Conservation (phyloP, 2,888 invertebrate genomes). For the Cecidostiba fungosa region DNA sequence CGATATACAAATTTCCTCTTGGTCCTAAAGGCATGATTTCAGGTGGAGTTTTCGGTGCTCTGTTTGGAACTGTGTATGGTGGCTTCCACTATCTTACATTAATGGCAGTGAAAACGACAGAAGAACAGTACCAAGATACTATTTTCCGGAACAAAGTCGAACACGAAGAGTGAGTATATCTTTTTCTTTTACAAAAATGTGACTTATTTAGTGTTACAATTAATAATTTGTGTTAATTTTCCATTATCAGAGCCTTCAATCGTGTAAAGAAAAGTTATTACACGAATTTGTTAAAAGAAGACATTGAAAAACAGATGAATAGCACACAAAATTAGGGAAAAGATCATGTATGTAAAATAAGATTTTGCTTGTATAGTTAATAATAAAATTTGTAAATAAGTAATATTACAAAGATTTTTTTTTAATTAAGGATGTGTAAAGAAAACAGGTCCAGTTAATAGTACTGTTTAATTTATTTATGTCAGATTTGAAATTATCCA, state of each 20-base stretch:
- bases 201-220: neutral
- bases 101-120: conserved; percentile 83
- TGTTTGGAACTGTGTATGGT: conserved; percentile 85
- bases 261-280: neutral
- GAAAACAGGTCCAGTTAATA: neutral
- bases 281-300: neutral
- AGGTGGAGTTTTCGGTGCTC: conserved; percentile 85
- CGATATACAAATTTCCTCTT: conserved; percentile 85
- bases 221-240: neutral
- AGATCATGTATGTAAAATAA: neutral
- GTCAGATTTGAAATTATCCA: conserved; percentile 30
- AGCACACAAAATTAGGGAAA: neutral
- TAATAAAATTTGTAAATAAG: conserved; percentile 32
- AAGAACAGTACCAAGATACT: conserved; percentile 85
- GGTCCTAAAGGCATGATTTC: conserved; percentile 86
- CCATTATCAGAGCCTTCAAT: neutral
- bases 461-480: neutral
- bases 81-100: conserved; percentile 82
- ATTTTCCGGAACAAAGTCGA: conserved; percentile 81
- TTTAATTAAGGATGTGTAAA: neutral
- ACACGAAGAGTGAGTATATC: conserved; percentile 75
- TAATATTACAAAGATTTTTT: conserved; percentile 17
- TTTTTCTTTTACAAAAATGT: neutral
- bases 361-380: neutral
- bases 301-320: neutral